phyloP scores from a whole-genome alignment of 2,888 invertebrate genomes.

The Synanthedon tipuliformis region DNA sequence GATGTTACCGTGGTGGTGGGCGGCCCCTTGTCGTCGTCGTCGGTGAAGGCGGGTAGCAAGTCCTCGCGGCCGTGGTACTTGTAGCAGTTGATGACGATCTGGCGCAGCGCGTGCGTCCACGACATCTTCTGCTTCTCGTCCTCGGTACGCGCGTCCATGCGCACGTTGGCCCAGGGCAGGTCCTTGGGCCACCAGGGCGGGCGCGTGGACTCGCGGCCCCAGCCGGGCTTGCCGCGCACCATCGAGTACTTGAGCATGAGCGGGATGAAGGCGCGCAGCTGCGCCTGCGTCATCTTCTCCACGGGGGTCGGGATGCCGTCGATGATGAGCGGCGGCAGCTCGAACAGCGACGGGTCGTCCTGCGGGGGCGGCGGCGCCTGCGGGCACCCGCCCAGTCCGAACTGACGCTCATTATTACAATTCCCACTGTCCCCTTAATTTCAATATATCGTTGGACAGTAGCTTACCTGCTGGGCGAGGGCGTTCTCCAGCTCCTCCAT shows the following conservation, averaged over 20 bases:
- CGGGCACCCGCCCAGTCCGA: constrained; percentile 56
- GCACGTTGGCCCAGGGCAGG: constrained; percentile 97
- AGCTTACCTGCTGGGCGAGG: constrained; percentile 84
- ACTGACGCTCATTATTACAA: constrained; percentile 71
- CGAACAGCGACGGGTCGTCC: constrained; percentile 94
- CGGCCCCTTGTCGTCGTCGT: constrained; percentile 84
- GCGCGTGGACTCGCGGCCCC: constrained; percentile 95
- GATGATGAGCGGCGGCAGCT: constrained; percentile 94
- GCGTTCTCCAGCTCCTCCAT: constrained; percentile 96
- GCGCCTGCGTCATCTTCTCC: constrained; percentile 99
- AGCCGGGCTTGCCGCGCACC: constrained; percentile 94
- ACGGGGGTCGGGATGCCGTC: constrained; percentile 98
- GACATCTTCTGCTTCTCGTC: constrained; percentile 99
- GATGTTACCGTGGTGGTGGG: constrained; percentile 40
- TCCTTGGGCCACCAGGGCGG: constrained; percentile 99
- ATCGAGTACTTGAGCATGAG: constrained; percentile 98
- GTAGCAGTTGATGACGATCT: constrained; percentile 98
- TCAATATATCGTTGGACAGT: not conserved
- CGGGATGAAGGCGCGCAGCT: constrained; percentile 95
- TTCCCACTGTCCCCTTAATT: constrained; percentile 3
- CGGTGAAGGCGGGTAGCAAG: constrained; percentile 92
- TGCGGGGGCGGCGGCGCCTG: constrained; percentile 68
- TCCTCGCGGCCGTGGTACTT: constrained; percentile 97
- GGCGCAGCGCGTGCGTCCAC: constrained; percentile 96
- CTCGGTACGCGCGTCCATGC: constrained; percentile 96